Conservation (phyloP, 2,888 invertebrate genomes). For the Venustoraphidia nigricollis region DNA sequence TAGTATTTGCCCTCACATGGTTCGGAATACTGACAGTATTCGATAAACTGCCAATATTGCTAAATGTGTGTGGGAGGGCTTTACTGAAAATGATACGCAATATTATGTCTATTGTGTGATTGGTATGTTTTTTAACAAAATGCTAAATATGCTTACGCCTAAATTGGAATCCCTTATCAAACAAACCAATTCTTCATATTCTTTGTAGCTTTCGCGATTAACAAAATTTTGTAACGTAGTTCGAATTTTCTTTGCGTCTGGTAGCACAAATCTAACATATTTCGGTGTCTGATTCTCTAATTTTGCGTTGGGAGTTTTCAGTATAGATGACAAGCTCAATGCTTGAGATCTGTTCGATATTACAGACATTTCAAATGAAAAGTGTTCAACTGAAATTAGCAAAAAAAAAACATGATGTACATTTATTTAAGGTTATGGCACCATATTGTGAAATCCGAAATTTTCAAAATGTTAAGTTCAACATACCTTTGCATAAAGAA, state of each 20-base stretch:
- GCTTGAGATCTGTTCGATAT: background rate
- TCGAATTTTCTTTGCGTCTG: conserved; percentile 29
- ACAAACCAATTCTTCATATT: conserved; percentile 34
- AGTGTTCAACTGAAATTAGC: too few relatives aligned
- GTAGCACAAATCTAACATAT: conserved; percentile 27
- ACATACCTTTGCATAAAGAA: too few relatives aligned
- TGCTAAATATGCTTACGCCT: conserved; percentile 18
- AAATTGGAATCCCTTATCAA: conserved; percentile 32
- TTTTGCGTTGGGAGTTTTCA: background rate
- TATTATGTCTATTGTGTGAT: too few relatives aligned
- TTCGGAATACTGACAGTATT: background rate
- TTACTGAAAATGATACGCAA: too few relatives aligned
- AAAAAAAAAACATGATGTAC: too few relatives aligned
- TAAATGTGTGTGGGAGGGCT: too few relatives aligned
- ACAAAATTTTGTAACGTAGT: conserved; percentile 29
- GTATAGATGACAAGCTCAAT: background rate
- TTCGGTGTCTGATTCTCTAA: background rate
- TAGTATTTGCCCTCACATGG: too few relatives aligned
- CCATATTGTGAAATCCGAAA: too few relatives aligned
- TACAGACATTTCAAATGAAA: background rate
- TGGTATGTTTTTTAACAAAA: background rate
- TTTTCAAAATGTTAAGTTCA: too few relatives aligned
- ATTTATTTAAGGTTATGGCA: too few relatives aligned
- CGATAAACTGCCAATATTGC: background rate
- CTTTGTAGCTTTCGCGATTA: conserved; percentile 24